Evolutionary conservation across 2,113 vertebrate species (phyloP).

Genomic region (Nansenia antarctica): DNA sequence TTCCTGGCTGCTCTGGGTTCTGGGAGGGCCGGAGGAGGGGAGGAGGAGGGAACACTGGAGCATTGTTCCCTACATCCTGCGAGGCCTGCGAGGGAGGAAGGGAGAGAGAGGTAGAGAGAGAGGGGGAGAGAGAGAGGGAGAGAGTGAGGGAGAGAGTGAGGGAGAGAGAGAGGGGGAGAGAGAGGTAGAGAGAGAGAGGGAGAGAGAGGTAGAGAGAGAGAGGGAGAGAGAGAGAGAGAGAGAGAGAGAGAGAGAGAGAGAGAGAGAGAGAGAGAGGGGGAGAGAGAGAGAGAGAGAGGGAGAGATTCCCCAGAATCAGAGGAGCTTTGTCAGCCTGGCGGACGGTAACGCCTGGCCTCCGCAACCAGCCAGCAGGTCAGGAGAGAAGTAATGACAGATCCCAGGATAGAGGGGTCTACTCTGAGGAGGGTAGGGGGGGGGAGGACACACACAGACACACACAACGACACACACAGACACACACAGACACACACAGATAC

Average conservation of each 20-base stretch:
- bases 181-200: too few species aligned
- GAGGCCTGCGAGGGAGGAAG: constrained; percentile 22
- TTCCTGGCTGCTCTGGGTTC: not conserved
- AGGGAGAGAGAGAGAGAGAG: too few species aligned
- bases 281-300: too few species aligned
- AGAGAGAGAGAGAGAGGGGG: too few species aligned
- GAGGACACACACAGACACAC: not conserved
- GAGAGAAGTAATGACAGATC: not conserved
- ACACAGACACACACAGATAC: not conserved
- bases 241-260: too few species aligned
- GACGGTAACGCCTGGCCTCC: constrained; percentile 9
- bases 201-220: too few species aligned
- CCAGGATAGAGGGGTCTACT: not conserved
- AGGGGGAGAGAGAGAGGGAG: too few species aligned
- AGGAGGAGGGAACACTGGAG: constrained; percentile 74
- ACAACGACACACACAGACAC: too few species aligned
- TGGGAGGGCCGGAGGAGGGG: constrained; percentile 36
- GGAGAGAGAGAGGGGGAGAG: too few species aligned
- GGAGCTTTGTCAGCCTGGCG: constrained; percentile 52
- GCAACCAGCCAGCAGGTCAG: not conserved
- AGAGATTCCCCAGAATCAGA: too few species aligned
- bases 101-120: too few species aligned
- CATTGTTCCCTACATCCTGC: constrained; percentile 74
- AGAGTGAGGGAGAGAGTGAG: too few species aligned
- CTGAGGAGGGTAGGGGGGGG: not conserved